Evolutionary conservation across 2,888 invertebrate species (phyloP).

Genomic region (Ectropis crepuscularia): DNA sequence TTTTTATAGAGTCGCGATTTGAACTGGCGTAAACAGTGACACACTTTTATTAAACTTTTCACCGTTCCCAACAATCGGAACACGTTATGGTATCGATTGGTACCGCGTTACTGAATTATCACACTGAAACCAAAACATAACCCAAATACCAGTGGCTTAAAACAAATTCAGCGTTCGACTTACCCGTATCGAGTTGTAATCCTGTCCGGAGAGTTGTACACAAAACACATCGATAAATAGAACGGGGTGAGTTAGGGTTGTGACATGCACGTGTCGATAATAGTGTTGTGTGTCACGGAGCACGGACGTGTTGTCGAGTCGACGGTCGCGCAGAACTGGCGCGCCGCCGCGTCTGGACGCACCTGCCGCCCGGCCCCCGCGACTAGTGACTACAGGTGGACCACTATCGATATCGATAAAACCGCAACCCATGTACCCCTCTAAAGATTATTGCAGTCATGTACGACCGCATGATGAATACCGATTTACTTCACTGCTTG

Average conservation of each 20-base stretch:
- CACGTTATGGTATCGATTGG: slow-evolving; percentile 60
- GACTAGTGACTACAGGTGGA: slow-evolving; percentile 66
- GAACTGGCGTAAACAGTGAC: slow-evolving; percentile 48
- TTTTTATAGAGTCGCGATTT: slow-evolving; percentile 13
- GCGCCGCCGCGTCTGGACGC: slow-evolving; percentile 80
- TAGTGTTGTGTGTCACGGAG: slow-evolving; percentile 48
- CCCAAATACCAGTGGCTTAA: slow-evolving; percentile 51
- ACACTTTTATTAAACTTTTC: slow-evolving; percentile 63
- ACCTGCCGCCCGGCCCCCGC: slow-evolving; percentile 79
- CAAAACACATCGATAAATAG: slow-evolving; percentile 69
- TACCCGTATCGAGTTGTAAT: slow-evolving; percentile 50
- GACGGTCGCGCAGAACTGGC: slow-evolving; percentile 78
- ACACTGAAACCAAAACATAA: slow-evolving; percentile 66
- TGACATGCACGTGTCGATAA: slow-evolving; percentile 72
- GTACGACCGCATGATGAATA: slow-evolving; percentile 23
- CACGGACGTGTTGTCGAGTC: slow-evolving; percentile 71
- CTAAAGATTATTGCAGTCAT: slow-evolving; percentile 13
- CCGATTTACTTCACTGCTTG: slow-evolving; percentile 8
- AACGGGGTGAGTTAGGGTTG: slow-evolving; percentile 74
- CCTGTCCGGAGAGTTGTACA: slow-evolving; percentile 62
- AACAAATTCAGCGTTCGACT: slow-evolving; percentile 41
- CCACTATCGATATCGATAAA: slow-evolving; percentile 75
- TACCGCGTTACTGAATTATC: slow-evolving; percentile 62
- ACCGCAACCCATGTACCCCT: slow-evolving; percentile 38
- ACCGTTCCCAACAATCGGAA: slow-evolving; percentile 61